Evolutionary conservation across 2,888 invertebrate genomes (phyloP).

Genomic region (Drosophila fungiperda): DNA sequence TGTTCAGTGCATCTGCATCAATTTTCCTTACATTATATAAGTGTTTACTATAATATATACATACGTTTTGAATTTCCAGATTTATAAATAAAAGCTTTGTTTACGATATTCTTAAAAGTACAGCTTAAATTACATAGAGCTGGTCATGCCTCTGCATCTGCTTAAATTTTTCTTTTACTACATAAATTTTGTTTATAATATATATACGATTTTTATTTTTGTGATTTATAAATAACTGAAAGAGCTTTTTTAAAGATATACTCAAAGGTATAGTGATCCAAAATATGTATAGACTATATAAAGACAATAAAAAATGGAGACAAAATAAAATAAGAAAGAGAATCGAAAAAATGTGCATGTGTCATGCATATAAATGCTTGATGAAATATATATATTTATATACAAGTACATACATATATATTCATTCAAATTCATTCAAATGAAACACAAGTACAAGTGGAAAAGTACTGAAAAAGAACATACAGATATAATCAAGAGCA

Average conservation of each 20-base stretch:
- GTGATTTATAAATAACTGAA: not conserved
- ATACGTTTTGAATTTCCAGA: not conserved
- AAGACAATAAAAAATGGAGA: constrained; percentile 21
- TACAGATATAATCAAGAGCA: not conserved
- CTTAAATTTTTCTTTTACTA: too few species aligned
- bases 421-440: not conserved
- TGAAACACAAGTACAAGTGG: not conserved
- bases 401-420: not conserved
- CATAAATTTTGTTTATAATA: too few species aligned
- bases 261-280: constrained; percentile 12
- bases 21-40: not conserved
- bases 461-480: not conserved
- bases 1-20: constrained; percentile 6
- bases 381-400: not conserved
- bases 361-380: not conserved
- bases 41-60: too few species aligned
- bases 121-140: too few species aligned
- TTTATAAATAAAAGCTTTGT: constrained; percentile 7
- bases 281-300: not conserved
- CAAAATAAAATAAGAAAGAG: constrained; percentile 5
- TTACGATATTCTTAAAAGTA: not conserved
- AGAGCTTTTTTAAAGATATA: constrained; percentile 4
- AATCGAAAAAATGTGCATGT: not conserved
- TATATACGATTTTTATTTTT: not conserved
- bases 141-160: too few species aligned